Percentiles rank a stretch among this genome's conserved stretches.
Evolutionary conservation across 2,113 vertebrate genomes (phyloP).

Genomic region (Colossoma macropomum): DNA sequence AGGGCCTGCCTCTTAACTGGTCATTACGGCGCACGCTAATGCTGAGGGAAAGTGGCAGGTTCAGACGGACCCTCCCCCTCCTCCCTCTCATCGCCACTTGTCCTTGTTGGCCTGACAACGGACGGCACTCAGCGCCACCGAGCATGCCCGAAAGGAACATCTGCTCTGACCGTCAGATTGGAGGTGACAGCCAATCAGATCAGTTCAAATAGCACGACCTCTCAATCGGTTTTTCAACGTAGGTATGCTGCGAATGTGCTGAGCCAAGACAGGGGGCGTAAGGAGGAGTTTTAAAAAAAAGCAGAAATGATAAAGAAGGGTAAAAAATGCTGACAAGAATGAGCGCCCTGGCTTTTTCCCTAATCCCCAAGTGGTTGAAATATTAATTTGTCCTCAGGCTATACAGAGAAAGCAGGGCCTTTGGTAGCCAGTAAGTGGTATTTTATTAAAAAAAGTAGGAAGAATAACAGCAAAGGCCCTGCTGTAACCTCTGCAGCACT

Average conservation of each 20-base stretch:
- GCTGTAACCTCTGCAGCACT: conserved; percentile 53
- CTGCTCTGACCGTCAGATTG: conserved; percentile 82
- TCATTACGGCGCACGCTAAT: conserved; percentile 98
- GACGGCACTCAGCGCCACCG: conserved; percentile 71
- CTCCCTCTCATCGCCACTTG: conserved; percentile 73
- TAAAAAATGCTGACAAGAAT: conserved; percentile 82
- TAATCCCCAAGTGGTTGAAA: conserved; percentile 90
- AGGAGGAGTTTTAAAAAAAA: conserved; percentile 20
- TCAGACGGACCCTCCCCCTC: conserved; percentile 81
- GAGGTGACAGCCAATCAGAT: conserved; percentile 90
- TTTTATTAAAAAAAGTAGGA: conserved; percentile 79
- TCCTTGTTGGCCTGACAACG: conserved; percentile 87
- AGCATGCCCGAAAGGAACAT: conserved; percentile 86
- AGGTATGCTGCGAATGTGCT: conserved; percentile 69
- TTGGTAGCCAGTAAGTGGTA: conserved; percentile 85
- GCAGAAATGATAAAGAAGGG: conserved; percentile 55
- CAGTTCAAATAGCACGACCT: conserved; percentile 80
- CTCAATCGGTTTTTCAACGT: conserved; percentile 70
- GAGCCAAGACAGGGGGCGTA: conserved; percentile 63
- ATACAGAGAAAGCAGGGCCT: conserved; percentile 79
- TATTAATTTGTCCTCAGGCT: conserved; percentile 93
- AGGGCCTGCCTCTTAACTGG: conserved; percentile 91
- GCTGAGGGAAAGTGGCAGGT: conserved; percentile 97
- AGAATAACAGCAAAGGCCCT: conserved; percentile 39
- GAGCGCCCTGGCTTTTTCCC: conserved; percentile 74